Percentiles rank a stretch among this genome's conserved stretches.
phyloP scores from a whole-genome alignment of 2,113 vertebrate genomes.

The Pitta sordida region DNA sequence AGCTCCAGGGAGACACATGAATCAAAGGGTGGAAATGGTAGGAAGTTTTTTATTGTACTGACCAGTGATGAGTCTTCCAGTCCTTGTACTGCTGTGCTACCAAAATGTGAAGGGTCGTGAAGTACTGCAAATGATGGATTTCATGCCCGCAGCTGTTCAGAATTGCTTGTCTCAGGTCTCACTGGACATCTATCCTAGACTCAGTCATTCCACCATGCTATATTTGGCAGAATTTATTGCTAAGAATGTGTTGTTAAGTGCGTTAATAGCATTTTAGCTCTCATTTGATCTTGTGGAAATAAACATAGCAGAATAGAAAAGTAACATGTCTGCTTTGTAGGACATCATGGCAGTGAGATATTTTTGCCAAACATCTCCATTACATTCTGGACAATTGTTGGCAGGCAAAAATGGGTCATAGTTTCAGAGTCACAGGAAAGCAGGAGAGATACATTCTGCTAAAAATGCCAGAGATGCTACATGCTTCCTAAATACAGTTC shows the following conservation, averaged over 20 bases:
- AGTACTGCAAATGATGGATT: background rate
- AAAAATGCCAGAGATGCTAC: constrained; percentile 9
- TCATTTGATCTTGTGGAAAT: background rate
- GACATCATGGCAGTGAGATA: background rate
- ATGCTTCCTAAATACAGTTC: background rate
- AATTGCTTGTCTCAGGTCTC: background rate
- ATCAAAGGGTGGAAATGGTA: background rate
- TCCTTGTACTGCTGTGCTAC: background rate
- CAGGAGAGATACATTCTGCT: background rate
- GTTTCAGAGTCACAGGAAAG: constrained; percentile 2
- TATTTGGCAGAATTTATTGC: constrained; percentile 9
- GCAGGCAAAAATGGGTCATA: background rate
- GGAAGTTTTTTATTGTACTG: background rate
- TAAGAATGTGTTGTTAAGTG: background rate
- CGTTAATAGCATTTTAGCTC: background rate
- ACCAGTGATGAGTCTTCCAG: background rate
- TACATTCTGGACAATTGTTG: constrained; percentile 32
- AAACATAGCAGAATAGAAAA: background rate
- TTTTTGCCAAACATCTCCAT: constrained; percentile 41
- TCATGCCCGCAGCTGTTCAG: background rate
- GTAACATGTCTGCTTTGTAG: background rate
- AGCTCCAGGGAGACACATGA: background rate
- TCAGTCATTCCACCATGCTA: background rate
- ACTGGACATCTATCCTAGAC: background rate
- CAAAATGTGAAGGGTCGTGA: background rate